phyloP scores from a whole-genome alignment of 2,797 vertebrate species.

The Takifugu rubripes region DNA sequence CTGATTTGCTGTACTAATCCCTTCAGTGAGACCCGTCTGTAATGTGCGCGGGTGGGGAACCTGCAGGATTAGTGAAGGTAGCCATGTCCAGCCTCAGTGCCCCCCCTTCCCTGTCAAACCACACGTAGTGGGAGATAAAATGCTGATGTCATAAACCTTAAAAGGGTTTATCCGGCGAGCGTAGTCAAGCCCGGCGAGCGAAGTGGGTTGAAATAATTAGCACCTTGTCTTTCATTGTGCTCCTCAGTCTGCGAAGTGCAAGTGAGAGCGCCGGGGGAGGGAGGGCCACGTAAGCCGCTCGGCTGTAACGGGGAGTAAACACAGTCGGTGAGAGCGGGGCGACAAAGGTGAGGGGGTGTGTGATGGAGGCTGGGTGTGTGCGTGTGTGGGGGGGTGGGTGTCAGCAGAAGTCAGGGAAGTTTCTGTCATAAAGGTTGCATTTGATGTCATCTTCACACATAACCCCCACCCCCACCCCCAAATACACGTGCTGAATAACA shows the following conservation, averaged over 20 bases:
- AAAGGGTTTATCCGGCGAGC: constrained; percentile 28
- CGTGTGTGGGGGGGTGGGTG: neutral
- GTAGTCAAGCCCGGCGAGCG: constrained; percentile 16
- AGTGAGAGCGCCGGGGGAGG: constrained; percentile 25
- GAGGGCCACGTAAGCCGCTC: constrained; percentile 33
- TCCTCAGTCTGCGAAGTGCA: constrained; percentile 44
- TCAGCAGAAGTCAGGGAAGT: constrained; percentile 11
- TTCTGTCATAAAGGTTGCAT: too few relatives aligned
- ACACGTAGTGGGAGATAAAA: constrained; percentile 33
- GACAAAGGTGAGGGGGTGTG: constrained; percentile 36
- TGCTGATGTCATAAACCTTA: constrained; percentile 45
- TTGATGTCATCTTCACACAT: too few relatives aligned
- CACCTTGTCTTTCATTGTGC: constrained; percentile 53
- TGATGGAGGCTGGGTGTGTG: constrained; percentile 6
- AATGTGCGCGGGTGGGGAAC: constrained; percentile 41
- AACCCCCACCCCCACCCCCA: too few relatives aligned
- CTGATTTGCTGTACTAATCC: constrained; percentile 55
- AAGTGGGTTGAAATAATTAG: constrained; percentile 50
- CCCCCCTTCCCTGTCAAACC: neutral
- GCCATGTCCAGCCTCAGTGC: constrained; percentile 9
- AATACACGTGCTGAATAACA: too few relatives aligned
- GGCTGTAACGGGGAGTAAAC: constrained; percentile 21
- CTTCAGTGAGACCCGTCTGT: constrained; percentile 56
- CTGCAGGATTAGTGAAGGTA: constrained; percentile 49
- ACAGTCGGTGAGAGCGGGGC: constrained; percentile 47